phyloP scores from a whole-genome alignment of 2,113 vertebrate species.

The Hemibagrus wyckioides region DNA sequence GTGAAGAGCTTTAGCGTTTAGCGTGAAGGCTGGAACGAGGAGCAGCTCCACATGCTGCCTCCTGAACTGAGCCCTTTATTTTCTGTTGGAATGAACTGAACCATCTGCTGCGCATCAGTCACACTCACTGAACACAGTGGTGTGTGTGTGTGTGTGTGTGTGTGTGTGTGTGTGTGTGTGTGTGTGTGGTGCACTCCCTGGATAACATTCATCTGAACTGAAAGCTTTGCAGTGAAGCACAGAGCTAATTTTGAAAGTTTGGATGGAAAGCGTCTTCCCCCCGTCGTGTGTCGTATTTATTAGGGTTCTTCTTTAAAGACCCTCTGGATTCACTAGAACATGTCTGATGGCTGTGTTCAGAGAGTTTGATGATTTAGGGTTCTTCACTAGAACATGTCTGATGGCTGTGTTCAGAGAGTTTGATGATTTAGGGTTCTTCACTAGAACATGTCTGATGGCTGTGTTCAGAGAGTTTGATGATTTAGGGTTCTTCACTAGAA shows the following conservation, averaged over 20 bases:
- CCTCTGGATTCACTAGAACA: not conserved
- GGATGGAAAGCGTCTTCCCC: not conserved
- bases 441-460: too few species aligned
- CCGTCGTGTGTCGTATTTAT: not conserved
- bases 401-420: too few species aligned
- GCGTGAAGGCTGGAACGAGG: not conserved
- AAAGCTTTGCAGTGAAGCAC: conserved; percentile 12
- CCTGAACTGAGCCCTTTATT: not conserved
- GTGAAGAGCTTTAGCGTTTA: not conserved
- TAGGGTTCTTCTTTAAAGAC: too few species aligned
- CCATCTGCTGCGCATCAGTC: conserved; percentile 7
- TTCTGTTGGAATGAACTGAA: not conserved
- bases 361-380: too few species aligned
- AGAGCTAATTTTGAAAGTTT: not conserved
- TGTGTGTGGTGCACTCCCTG: not conserved
- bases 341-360: not conserved
- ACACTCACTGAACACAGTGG: not conserved
- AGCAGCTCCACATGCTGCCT: not conserved
- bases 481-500: too few species aligned
- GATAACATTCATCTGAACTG: conserved; percentile 14
- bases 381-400: too few species aligned
- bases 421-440: too few species aligned
- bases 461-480: too few species aligned
- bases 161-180: conserved; percentile 6
- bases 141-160: not conserved